Evolutionary conservation across 2,113 vertebrate genomes (phyloP).

Genomic region (Plectropomus leopardus): DNA sequence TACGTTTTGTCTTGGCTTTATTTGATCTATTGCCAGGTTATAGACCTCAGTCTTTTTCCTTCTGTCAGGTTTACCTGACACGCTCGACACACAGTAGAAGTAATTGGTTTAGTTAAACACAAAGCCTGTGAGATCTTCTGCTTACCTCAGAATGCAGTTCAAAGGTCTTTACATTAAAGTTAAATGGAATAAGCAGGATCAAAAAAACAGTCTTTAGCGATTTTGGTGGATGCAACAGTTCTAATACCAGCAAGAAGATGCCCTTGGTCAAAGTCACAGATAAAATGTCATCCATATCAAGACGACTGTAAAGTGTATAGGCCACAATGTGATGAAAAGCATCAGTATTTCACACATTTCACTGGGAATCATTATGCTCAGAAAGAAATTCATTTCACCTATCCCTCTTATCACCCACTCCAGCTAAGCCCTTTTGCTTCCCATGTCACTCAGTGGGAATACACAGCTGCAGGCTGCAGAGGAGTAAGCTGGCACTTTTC

Average conservation of each 20-base stretch:
- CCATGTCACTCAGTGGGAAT: conserved; percentile 38
- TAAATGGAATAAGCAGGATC: not conserved
- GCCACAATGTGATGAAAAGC: not conserved
- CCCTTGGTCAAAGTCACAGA: not conserved
- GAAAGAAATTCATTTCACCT: conserved; percentile 53
- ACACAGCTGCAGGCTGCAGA: conserved; percentile 13
- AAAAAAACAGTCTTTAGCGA: not conserved
- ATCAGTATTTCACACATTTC: conserved; percentile 52
- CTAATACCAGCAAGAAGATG: conserved; percentile 1
- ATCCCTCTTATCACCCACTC: conserved; percentile 57
- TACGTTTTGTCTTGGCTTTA: not conserved
- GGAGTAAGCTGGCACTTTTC: conserved; percentile 32
- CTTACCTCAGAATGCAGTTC: not conserved
- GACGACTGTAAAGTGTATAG: not conserved
- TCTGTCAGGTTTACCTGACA: conserved; percentile 13
- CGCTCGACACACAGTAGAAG: not conserved
- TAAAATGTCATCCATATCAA: conserved; percentile 5
- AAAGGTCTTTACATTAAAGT: not conserved
- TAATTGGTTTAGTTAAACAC: conserved; percentile 23
- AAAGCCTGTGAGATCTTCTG: not conserved
- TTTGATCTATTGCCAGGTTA: not conserved
- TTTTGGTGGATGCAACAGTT: conserved; percentile 12
- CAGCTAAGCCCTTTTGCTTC: conserved; percentile 50
- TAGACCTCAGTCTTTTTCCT: no score
- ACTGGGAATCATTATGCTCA: conserved; percentile 51